Conservation (phyloP, 2,888 invertebrate genomes). For the Troides helena region DNA sequence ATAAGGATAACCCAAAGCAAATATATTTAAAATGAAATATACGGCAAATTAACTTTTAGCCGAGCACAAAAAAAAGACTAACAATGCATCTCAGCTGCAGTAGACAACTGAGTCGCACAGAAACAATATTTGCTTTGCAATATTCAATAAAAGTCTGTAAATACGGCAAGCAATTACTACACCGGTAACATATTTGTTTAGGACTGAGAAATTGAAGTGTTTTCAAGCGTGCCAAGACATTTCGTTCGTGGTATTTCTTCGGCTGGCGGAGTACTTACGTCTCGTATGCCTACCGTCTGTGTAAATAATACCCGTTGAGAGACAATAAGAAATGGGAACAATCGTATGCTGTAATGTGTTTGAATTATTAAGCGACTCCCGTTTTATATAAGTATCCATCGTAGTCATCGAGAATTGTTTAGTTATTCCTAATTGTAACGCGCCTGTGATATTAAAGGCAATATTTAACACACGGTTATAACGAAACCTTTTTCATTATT, state of each 20-base stretch:
- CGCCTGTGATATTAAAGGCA: too few species aligned
- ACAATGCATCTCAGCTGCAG: constrained; percentile 61
- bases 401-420: too few species aligned
- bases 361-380: constrained; percentile 70
- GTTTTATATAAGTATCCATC: constrained; percentile 34
- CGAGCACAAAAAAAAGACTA: constrained; percentile 49
- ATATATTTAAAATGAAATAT: constrained; percentile 59
- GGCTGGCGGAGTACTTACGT: constrained; percentile 38
- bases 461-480: too few species aligned
- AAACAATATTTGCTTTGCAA: constrained; percentile 75
- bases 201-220: constrained; percentile 78
- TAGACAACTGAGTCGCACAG: constrained; percentile 72
- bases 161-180: constrained; percentile 76
- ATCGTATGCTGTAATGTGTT: constrained; percentile 67
- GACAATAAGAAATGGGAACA: constrained; percentile 72
- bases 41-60: constrained; percentile 68
- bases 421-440: too few species aligned
- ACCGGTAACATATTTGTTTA: constrained; percentile 77
- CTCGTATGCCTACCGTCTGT: constrained; percentile 56
- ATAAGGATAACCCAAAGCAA: constrained; percentile 34
- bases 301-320: constrained; percentile 69
- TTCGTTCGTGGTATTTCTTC: constrained; percentile 64
- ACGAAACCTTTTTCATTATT: too few species aligned
- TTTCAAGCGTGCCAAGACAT: constrained; percentile 73
- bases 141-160: constrained; percentile 79